phyloP scores from a whole-genome alignment of 2,113 vertebrate genomes.

The Sclerurus mexicanus region DNA sequence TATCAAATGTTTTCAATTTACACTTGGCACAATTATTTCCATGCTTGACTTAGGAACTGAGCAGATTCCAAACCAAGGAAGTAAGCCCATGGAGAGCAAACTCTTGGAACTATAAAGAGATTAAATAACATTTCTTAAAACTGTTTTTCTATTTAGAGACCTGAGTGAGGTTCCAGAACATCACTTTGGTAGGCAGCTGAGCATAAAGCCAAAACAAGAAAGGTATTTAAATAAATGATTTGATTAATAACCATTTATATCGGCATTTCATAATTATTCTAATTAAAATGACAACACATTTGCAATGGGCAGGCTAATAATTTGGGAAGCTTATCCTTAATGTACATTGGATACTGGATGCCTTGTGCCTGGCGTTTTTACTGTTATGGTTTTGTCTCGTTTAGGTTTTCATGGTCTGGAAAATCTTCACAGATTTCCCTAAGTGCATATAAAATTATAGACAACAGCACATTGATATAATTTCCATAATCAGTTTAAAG shows the following conservation, averaged over 20 bases:
- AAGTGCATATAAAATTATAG: background rate
- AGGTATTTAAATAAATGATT: background rate
- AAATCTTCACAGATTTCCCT: background rate
- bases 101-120: background rate
- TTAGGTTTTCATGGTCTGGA: background rate
- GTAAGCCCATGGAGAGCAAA: background rate
- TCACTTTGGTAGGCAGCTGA: background rate
- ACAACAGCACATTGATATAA: background rate
- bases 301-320: background rate
- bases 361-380: background rate
- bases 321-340: background rate
- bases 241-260: background rate
- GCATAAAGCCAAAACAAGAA: background rate
- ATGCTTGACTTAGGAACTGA: slow-evolving; percentile 8
- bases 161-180: background rate
- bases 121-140: background rate
- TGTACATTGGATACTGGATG: background rate
- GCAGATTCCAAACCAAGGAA: slow-evolving; percentile 13
- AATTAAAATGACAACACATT: background rate
- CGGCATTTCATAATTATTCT: background rate
- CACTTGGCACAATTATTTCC: slow-evolving; percentile 26
- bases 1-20: slow-evolving; percentile 39
- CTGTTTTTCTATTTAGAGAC: background rate
- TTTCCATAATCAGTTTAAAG: background rate
- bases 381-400: background rate